Evolutionary conservation across 2,797 vertebrate genomes (phyloP).

Genomic region (Podargus strigoides): DNA sequence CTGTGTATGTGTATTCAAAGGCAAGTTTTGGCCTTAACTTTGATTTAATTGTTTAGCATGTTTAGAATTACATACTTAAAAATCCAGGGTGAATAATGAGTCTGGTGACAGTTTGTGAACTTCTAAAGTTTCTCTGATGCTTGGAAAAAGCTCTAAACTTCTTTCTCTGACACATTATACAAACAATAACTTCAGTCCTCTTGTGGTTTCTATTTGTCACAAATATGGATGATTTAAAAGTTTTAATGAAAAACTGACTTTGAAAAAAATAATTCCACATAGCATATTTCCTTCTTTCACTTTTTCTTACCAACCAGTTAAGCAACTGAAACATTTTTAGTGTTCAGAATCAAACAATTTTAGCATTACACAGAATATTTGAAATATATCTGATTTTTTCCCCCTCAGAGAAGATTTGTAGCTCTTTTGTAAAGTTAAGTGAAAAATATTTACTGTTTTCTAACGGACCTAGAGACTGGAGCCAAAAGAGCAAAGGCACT

Average conservation of each 20-base stretch:
- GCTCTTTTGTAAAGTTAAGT: neutral
- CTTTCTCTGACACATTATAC: neutral
- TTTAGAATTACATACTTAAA: conserved; percentile 8
- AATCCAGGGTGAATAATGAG: conserved; percentile 19
- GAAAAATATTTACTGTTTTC: neutral
- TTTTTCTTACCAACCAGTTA: neutral
- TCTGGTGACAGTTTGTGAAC: conserved; percentile 15
- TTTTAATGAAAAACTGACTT: neutral
- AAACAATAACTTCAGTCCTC: conserved; percentile 31
- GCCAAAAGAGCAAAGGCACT: neutral
- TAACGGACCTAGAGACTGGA: neutral
- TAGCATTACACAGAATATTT: neutral
- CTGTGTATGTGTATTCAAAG: neutral
- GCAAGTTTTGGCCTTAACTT: neutral
- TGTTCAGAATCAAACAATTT: neutral
- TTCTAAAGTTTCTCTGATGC: neutral
- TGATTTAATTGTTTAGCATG: conserved; percentile 24
- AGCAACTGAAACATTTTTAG: neutral
- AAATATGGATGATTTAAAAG: neutral
- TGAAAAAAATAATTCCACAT: neutral
- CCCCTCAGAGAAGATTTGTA: neutral
- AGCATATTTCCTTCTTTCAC: neutral
- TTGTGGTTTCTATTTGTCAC: conserved; percentile 14
- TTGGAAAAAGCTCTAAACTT: conserved; percentile 41
- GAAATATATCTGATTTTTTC: neutral